Evolutionary conservation across 2,888 invertebrate genomes (phyloP).

Genomic region (Chouioia cunea): DNA sequence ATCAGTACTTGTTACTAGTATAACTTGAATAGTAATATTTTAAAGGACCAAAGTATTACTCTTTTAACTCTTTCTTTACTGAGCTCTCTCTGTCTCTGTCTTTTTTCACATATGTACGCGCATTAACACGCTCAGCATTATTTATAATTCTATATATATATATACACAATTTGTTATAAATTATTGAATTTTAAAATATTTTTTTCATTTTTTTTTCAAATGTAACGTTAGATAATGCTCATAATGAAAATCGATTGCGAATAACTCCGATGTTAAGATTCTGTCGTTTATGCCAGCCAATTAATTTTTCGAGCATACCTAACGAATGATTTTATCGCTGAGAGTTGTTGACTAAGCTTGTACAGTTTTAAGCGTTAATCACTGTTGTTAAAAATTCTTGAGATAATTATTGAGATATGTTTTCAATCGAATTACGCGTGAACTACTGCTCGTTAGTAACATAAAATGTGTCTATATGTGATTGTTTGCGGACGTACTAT

Average conservation of each 20-base stretch:
- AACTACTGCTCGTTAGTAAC: constrained; percentile 49
- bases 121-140: constrained; percentile 48
- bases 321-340: constrained; percentile 65
- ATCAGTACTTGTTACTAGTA: constrained; percentile 41
- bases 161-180: constrained; percentile 55
- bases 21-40: constrained; percentile 45
- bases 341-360: constrained; percentile 63
- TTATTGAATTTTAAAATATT: constrained; percentile 62
- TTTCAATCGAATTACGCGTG: constrained; percentile 45
- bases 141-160: constrained; percentile 44
- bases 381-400: constrained; percentile 54
- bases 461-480: constrained; percentile 55
- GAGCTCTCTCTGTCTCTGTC: constrained; percentile 42
- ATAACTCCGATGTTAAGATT: constrained; percentile 38
- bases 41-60: constrained; percentile 46
- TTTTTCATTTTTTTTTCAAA: constrained; percentile 59
- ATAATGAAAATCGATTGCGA: constrained; percentile 14
- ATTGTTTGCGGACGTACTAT: constrained; percentile 49
- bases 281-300: constrained; percentile 25
- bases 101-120: constrained; percentile 45
- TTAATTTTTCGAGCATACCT: constrained; percentile 54
- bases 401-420: constrained; percentile 46
- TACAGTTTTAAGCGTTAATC: constrained; percentile 64
- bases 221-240: constrained; percentile 53
- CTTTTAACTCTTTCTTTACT: constrained; percentile 46